Evolutionary conservation across 2,113 vertebrate genomes (phyloP).

Genomic region (Myodes glareolus): DNA sequence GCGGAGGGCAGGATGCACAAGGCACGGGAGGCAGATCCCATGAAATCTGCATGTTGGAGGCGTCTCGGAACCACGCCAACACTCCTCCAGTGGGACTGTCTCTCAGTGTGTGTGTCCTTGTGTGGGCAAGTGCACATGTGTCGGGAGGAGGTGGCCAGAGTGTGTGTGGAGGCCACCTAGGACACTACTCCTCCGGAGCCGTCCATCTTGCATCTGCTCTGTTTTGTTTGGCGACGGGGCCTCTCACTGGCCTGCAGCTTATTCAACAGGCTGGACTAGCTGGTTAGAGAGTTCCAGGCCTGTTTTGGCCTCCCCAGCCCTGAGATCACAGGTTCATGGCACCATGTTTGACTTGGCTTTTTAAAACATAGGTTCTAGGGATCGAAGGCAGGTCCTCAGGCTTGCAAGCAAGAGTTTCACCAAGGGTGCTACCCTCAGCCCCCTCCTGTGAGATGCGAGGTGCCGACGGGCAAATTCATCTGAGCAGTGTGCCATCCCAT

Average conservation of each 20-base stretch:
- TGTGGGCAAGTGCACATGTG: neutral
- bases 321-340: neutral
- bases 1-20: neutral
- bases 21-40: conserved; percentile 46
- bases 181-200: too few relatives aligned
- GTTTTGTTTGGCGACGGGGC: neutral
- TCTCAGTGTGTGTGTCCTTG: neutral
- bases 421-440: neutral
- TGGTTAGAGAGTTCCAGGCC: neutral
- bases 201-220: neutral
- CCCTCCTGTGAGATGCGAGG: neutral
- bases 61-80: conserved; percentile 74
- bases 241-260: neutral
- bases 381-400: neutral
- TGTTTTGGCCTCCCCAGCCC: neutral
- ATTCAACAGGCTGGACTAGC: neutral
- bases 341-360: too few relatives aligned
- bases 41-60: conserved; percentile 68
- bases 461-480: neutral
- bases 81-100: neutral
- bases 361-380: neutral
- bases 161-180: neutral
- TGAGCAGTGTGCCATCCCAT: neutral
- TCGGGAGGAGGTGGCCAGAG: neutral
- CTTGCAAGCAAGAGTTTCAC: neutral